These are phyloP conservation scores for Gastrophysa polygoni DNA, from an alignment of 2,888 invertebrate genomes.

Conservation along the genomic window DNA sequence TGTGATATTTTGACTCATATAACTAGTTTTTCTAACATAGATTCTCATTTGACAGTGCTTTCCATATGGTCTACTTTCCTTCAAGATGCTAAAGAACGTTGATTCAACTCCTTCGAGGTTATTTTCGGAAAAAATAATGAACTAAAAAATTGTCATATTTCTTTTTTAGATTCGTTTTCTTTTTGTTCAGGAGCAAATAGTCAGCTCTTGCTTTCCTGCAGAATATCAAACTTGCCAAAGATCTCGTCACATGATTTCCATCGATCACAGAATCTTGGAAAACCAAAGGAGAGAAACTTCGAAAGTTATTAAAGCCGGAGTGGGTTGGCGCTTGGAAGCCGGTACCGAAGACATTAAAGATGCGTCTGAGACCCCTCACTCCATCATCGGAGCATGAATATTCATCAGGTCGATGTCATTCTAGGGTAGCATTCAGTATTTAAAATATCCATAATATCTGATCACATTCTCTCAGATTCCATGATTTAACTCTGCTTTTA, in stretches of 20 bases:
- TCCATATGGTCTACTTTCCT: too few species aligned
- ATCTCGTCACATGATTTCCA: not conserved
- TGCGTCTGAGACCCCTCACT: conserved; percentile 45
- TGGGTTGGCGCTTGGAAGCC: conserved; percentile 17
- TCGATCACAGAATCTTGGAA: conserved; percentile 9
- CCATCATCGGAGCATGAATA: conserved; percentile 52
- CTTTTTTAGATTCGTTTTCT: too few species aligned
- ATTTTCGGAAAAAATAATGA: too few species aligned
- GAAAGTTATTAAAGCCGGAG: conserved; percentile 41
- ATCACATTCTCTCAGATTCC: conserved; percentile 52
- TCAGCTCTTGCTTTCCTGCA: too few species aligned
- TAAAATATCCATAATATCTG: conserved; percentile 55
- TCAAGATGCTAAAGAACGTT: too few species aligned
- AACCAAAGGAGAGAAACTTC: conserved; percentile 15
- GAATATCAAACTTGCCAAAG: too few species aligned
- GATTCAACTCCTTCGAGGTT: too few species aligned
- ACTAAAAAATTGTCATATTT: too few species aligned
- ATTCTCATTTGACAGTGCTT: too few species aligned
- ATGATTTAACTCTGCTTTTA: conserved; percentile 37
- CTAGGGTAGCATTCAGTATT: conserved; percentile 49
- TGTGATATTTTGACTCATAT: too few species aligned
- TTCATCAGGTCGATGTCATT: conserved; percentile 52
- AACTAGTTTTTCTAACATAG: too few species aligned
- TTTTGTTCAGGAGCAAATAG: too few species aligned
- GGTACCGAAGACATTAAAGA: conserved; percentile 39